phyloP scores from a whole-genome alignment of 2,888 invertebrate genomes.

The Drosophila mayaguana region DNA sequence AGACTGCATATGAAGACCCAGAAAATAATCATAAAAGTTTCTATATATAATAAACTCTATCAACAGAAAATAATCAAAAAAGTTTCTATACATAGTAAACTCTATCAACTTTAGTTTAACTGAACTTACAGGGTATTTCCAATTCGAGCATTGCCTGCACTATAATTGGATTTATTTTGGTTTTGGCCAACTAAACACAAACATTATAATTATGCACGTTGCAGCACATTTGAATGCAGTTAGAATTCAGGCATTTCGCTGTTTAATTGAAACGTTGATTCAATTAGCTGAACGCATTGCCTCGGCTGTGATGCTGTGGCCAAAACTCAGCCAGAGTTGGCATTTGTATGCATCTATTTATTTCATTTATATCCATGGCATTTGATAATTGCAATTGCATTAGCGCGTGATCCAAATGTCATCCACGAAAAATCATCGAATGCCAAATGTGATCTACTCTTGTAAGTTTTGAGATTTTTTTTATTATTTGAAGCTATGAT shows the following conservation, averaged over 20 bases:
- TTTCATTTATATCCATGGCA: background rate
- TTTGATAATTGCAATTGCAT: constrained; percentile 14
- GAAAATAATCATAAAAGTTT: background rate
- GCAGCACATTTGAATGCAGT: constrained; percentile 27
- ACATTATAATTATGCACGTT: constrained; percentile 27
- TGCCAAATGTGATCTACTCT: background rate
- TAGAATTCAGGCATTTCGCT: constrained; percentile 3
- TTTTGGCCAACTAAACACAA: constrained; percentile 21
- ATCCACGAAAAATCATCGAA: background rate
- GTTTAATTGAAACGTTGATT: constrained; percentile 36
- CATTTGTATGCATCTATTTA: background rate
- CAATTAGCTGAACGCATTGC: constrained; percentile 41
- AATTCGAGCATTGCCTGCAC: background rate
- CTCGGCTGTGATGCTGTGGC: constrained; percentile 25
- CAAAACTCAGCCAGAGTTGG: constrained; percentile 13
- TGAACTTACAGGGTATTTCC: background rate
- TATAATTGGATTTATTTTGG: background rate
- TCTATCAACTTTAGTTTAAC: too few species aligned
- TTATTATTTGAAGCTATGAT: background rate
- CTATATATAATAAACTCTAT: too few species aligned
- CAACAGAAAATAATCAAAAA: background rate
- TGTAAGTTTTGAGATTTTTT: background rate
- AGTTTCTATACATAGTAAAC: background rate
- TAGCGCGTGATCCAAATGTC: background rate
- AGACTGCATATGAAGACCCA: background rate